Evolutionary conservation across 1,140 invertebrate genomes (phyloP), one percentile per base, ranked within the genome.

Genomic region (Rhyacophila brunnea): DNA sequence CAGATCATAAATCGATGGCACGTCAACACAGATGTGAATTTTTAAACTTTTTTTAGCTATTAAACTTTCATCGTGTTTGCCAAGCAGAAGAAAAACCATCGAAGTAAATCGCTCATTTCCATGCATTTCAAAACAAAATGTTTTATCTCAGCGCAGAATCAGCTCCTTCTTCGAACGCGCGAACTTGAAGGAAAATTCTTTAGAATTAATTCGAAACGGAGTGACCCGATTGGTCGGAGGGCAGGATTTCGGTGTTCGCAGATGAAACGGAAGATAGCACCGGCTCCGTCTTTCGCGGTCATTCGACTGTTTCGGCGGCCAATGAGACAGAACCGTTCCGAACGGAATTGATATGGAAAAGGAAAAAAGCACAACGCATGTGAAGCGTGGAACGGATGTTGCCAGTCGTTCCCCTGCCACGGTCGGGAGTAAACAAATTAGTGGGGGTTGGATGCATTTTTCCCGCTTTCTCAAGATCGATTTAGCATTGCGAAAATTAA

Each of bases 271-370:
- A 32, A 52, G 42, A 52, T 32, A n/a, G 4, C 18, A 34, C 36
- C 58, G 23, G 40, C 51, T 32, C 36, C 52, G 45, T 38, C 45
- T 45, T 35, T 14, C 49, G 38, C 51, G 51, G 45, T 63, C 56
- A 63, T 35, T 63, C 56, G 61, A 48, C 55, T 63, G 61, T 55
- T 34, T 49, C 61, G 50, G 51, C 55, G 34, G 51, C 61, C 61
- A 63, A 63, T 63, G 61, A 51, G 44, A 63, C 61, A 59, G 55
- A 59, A 58, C 61, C 50, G 40, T 58, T 55, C 47, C 44, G 44
- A 50, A 57, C 20, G 34, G 60, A 55, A 57, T 28, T 28, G 23
- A 28, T 28, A 28, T 28, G 3, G 23, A 28, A 28, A 62, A 57
- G 44, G 42, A 55, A 62, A 62, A 62, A 56, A 61, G 51, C 52